Conservation (phyloP, 1,140 invertebrate genomes). For the Drosophila mauritiana region DNA sequence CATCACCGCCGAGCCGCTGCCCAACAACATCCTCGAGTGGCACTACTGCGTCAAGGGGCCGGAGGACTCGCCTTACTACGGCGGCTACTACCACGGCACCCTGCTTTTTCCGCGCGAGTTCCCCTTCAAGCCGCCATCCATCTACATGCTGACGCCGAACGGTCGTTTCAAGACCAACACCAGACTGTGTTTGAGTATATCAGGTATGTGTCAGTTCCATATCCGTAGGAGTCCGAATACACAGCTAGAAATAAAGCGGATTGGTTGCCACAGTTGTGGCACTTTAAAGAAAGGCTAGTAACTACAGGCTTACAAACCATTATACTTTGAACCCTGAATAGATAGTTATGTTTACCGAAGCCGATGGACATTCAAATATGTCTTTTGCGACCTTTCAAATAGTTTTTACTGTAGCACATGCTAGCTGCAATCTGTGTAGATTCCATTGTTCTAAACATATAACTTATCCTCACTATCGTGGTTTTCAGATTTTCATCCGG, state of each 20-base stretch:
- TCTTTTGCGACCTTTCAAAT: too few relatives aligned
- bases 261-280: too few relatives aligned
- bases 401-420: too few relatives aligned
- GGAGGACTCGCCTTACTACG: conserved; percentile 95
- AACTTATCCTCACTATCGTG: neutral
- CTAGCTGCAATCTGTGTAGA: too few relatives aligned
- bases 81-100: conserved; percentile 98
- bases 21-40: conserved; percentile 98
- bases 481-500: conserved; percentile 95
- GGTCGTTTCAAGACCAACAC: conserved; percentile 96
- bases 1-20: conserved; percentile 90
- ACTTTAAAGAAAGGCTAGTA: too few relatives aligned
- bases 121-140: conserved; percentile 98
- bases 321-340: too few relatives aligned
- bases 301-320: too few relatives aligned
- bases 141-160: conserved; percentile 99
- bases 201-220: conserved; percentile 42
- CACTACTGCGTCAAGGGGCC: conserved; percentile 90
- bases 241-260: too few relatives aligned
- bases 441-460: too few relatives aligned
- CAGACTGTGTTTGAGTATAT: conserved; percentile 97
- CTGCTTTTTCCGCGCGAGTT: conserved; percentile 98
- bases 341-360: too few relatives aligned
- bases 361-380: too few relatives aligned
- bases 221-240: too few relatives aligned